A percentile compares a stretch with the other conserved stretches of the same genome.
These are phyloP conservation scores for Pollenia angustigena DNA, from an alignment of 2,888 invertebrate genomes.

Conservation along the genomic window DNA sequence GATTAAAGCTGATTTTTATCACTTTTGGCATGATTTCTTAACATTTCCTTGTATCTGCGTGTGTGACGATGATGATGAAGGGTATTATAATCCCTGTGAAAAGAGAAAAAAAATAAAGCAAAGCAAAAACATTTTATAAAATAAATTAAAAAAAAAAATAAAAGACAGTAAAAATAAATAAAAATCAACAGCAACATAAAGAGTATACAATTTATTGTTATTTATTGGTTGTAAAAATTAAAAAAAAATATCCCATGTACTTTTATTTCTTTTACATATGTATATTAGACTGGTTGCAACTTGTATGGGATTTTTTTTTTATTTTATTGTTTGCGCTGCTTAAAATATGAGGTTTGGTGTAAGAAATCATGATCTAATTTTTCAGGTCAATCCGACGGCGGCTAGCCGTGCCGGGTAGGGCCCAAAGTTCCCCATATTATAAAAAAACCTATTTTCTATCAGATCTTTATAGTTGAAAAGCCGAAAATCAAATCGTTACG, in stretches of 20 bases:
- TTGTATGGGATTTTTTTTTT: too few species aligned
- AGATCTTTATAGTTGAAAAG: too few species aligned
- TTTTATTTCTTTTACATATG: background rate
- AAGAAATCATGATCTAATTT: too few species aligned
- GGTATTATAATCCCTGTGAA: slow-evolving; percentile 38
- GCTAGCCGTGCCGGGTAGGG: too few species aligned
- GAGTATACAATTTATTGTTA: slow-evolving; percentile 39
- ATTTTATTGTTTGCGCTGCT: too few species aligned
- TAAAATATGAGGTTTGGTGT: too few species aligned
- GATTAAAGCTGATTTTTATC: slow-evolving; percentile 67
- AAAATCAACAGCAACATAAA: background rate
- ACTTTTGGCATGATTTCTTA: slow-evolving; percentile 62
- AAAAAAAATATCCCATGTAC: slow-evolving; percentile 6
- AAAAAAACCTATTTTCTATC: too few species aligned
- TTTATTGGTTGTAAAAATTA: slow-evolving; percentile 59
- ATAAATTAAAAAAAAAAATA: slow-evolving; percentile 13
- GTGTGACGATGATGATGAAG: slow-evolving; percentile 7
- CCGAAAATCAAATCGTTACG: too few species aligned
- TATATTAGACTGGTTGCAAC: too few species aligned
- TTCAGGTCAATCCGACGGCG: too few species aligned
- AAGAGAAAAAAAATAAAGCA: background rate
- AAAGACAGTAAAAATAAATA: slow-evolving; percentile 1
- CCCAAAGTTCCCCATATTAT: too few species aligned
- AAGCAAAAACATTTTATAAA: background rate
- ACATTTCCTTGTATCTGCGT: slow-evolving; percentile 2